Evolutionary conservation across 1,140 invertebrate species (phyloP), one percentile per base, ranked within the genome.

Genomic region (Listronotus oregonensis): DNA sequence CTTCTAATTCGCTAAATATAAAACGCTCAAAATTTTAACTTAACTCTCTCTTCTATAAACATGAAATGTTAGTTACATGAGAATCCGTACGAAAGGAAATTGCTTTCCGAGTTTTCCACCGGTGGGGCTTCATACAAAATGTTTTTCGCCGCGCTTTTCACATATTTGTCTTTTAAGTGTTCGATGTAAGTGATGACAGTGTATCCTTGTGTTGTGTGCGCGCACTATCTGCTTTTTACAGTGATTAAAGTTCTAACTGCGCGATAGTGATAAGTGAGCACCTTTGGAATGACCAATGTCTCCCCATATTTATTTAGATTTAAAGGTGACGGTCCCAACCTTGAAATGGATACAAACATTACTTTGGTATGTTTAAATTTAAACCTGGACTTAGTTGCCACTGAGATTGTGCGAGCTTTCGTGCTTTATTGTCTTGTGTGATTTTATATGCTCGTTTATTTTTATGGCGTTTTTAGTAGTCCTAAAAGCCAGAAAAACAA

Each of bases 1-100:
- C 64, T 66, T 71, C 67, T 67, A 69, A 71, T 71, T 73, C 65
- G 69, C 69, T 73, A 73, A 73, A 73, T 73, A 71, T 73, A 73
- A 73, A 68, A 60, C 71, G 67, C 60, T 68, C 62, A 70, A 67
- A 70, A 70, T 49, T 64, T 55, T 68, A 70, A 67, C 68, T 63
- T 59, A 43, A 56, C 42, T 44, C 60, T 64, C 55, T 55, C 57
- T 61, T 61, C 51, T 54, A 40, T 66, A 66, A 66, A 66, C 64
- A 58, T 44, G 39, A 66, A 66, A 60, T 66, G 27, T 66, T 66
- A 66, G 64, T 66, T 66, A 60, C 56, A 66, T 50, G 64, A 27
- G 66, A 69, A 69, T 47, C 68, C 68, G 46, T 66, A 69, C 51
- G 68, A 67, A 54, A 49, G 66, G 40, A 63, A 60, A 62, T 63